A percentile compares a stretch with the other conserved stretches of the same genome.
Conservation (phyloP, 2,113 vertebrate genomes). For the Mungos mungo region DNA sequence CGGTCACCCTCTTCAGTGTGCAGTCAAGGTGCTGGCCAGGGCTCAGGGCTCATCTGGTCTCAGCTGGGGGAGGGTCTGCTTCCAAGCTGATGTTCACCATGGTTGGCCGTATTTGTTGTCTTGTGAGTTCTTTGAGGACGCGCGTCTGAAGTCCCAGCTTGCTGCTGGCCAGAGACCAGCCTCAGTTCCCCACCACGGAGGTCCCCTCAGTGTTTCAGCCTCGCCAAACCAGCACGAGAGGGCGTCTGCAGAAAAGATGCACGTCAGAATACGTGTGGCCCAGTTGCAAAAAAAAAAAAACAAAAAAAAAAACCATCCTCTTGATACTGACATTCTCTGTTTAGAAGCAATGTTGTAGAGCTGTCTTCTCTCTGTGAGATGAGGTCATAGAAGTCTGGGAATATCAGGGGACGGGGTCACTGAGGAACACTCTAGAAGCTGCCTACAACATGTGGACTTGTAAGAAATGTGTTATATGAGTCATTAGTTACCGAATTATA, state of each 20-base stretch:
- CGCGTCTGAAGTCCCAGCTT: no score
- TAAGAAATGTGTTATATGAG: not conserved
- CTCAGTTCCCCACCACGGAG: fast-evolving
- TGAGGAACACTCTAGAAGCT: not conserved
- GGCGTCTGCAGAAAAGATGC: not conserved
- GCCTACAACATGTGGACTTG: not conserved
- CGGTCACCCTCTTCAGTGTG: not conserved
- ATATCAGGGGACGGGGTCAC: no score
- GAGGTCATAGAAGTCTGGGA: no score
- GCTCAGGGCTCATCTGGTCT: not conserved
- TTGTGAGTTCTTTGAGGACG: not conserved
- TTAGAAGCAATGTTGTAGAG: not conserved
- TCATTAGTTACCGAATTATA: not conserved
- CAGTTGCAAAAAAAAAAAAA: not conserved
- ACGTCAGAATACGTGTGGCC: no score
- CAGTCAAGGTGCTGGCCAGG: no score
- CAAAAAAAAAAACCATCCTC: not conserved
- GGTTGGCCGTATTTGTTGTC: not conserved
- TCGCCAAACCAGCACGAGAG: not conserved
- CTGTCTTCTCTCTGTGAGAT: fast-evolving
- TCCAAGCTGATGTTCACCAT: fast-evolving
- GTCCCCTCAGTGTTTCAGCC: not conserved
- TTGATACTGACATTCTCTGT: not conserved
- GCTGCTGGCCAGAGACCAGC: not conserved
- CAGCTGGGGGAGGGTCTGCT: not conserved